Percentiles rank a stretch among this genome's conserved stretches.
Evolutionary conservation across 1,140 invertebrate species (phyloP).

Genomic region (Lordiphosa clarofinis): DNA sequence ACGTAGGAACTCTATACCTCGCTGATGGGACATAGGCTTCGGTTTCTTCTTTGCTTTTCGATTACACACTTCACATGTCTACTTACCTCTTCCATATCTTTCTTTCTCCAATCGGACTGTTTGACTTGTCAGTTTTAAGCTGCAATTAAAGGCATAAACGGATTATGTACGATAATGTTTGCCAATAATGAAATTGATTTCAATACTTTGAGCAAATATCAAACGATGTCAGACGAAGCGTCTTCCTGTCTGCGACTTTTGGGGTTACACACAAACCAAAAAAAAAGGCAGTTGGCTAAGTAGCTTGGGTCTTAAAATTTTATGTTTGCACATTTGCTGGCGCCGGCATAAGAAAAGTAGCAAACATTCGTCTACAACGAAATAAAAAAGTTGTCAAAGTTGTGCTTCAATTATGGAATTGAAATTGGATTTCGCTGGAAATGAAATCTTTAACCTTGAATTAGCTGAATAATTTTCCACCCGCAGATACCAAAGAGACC

Average conservation of each 20-base stretch:
- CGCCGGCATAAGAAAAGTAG: conserved; percentile 25
- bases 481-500: conserved; percentile 28
- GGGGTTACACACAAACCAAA: conserved; percentile 11
- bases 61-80: conserved; percentile 46
- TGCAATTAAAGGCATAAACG: conserved; percentile 74
- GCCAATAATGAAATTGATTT: conserved; percentile 49
- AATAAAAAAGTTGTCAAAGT: conserved; percentile 36
- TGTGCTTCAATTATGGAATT: conserved; percentile 43
- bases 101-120: conserved; percentile 28
- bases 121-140: conserved; percentile 64
- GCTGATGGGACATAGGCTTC: conserved; percentile 77
- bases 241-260: conserved; percentile 22
- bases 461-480: conserved; percentile 49
- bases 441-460: conserved; percentile 53
- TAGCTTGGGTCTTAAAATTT: conserved; percentile 67
- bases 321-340: conserved; percentile 70
- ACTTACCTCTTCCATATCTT: conserved; percentile 34
- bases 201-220: conserved; percentile 48
- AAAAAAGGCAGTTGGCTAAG: conserved; percentile 26
- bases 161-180: conserved; percentile 53
- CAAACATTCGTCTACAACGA: background rate
- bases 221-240: conserved; percentile 21
- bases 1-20: conserved; percentile 80
- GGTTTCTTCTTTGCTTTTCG: conserved; percentile 20
- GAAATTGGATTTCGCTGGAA: background rate